These are phyloP conservation scores for Temnothorax unifasciatus DNA, from an alignment of 2,888 invertebrate species.

Conservation along the genomic window DNA sequence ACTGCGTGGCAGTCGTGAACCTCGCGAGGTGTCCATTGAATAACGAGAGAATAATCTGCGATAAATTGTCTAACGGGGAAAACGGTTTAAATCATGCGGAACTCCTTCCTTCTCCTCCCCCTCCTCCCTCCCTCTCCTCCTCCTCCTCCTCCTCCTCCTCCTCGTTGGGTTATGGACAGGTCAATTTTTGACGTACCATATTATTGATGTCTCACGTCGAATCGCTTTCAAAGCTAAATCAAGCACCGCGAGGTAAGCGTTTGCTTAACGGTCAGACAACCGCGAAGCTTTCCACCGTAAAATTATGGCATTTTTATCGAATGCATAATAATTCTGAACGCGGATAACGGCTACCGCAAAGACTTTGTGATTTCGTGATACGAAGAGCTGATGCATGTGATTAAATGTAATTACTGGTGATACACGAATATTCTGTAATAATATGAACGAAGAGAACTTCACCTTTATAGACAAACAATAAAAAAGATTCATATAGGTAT, in stretches of 20 bases:
- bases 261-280: slow-evolving; percentile 37
- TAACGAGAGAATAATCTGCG: slow-evolving; percentile 58
- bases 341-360: slow-evolving; percentile 2
- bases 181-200: slow-evolving; percentile 54
- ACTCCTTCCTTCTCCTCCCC: slow-evolving; percentile 3
- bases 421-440: neutral
- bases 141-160: neutral
- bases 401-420: slow-evolving; percentile 19
- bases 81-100: slow-evolving; percentile 52
- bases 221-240: slow-evolving; percentile 52
- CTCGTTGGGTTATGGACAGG: slow-evolving; percentile 43
- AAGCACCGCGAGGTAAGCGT: slow-evolving; percentile 26
- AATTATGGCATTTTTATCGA: slow-evolving; percentile 39
- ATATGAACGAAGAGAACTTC: neutral
- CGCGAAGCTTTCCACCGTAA: slow-evolving; percentile 3
- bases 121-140: no score
- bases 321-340: neutral
- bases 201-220: slow-evolving; percentile 53
- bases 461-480: neutral
- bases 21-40: slow-evolving; percentile 53
- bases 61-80: slow-evolving; percentile 57
- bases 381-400: neutral
- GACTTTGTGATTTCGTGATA: slow-evolving; percentile 10
- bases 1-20: slow-evolving; percentile 30
- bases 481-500: neutral